phyloP scores from a whole-genome alignment of 2,888 invertebrate species.

The Stenurella melanura region DNA sequence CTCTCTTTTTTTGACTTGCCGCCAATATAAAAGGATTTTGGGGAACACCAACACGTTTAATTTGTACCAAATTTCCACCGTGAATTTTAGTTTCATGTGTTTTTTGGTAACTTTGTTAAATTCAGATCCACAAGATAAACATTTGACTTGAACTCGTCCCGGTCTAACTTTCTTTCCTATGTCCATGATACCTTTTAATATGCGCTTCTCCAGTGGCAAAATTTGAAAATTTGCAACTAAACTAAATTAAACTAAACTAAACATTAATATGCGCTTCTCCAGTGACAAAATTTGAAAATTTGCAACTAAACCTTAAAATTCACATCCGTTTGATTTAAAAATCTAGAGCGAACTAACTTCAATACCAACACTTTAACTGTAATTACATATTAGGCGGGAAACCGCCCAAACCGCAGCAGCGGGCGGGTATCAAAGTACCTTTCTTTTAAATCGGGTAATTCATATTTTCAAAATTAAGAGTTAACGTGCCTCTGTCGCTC shows the following conservation, averaged over 20 bases:
- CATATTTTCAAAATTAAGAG: no score
- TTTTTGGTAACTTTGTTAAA: not conserved
- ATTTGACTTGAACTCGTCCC: no score
- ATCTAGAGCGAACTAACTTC: not conserved
- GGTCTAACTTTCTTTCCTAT: no score
- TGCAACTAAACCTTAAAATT: not conserved
- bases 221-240: no score
- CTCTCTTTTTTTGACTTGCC: not conserved
- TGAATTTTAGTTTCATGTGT: not conserved
- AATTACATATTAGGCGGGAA: no score
- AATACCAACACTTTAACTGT: no score
- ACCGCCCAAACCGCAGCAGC: no score
- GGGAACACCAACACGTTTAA: not conserved
- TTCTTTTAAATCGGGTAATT: no score
- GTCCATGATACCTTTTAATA: no score
- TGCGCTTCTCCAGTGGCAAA: no score
- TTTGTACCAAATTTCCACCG: not conserved
- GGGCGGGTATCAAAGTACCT: no score
- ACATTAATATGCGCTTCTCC: not conserved
- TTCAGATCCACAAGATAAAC: not conserved
- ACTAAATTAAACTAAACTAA: not conserved
- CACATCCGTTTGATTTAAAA: not conserved
- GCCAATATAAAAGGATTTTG: not conserved
- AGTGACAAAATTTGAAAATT: not conserved
- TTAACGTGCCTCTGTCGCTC: no score